Base-by-base conservation (phyloP, 2,888 invertebrate species). In the Tubulanus polymorphus region DNA sequence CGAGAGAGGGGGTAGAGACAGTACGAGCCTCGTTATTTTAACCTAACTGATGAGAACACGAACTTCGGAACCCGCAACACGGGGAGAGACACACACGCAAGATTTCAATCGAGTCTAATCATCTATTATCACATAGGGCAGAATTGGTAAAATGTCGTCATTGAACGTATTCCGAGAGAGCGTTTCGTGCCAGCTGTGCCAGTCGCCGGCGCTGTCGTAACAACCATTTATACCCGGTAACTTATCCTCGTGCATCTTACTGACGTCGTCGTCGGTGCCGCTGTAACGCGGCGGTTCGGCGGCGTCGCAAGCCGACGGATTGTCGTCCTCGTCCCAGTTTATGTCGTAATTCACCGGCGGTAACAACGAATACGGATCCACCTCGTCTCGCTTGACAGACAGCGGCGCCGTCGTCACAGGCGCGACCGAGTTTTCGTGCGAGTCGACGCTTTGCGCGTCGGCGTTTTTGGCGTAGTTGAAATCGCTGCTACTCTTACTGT, bases 101-200 rank as follows among this genome's bases (percentile, higher is more conserved):
- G n/a, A n/a, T n/a, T n/a, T n/a, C n/a, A n/a, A n/a, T n/a, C n/a
- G n/a, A n/a, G n/a, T n/a, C n/a, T n/a, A 71, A 57, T 71, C 93
- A 87, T 94, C 93, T 82, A 93, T 89, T 81, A 93, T 89, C 82
- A 93, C 93, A 83, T 96, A 96, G 83, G 95, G 95, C 86, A 95
- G 85, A 84, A 95, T 91, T 81, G 90, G 86, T 78, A 95, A 86
- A 75, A 85, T 83, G 78, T 90, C 88, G 74, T 88, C 89, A 74
- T 89, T 86, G 71, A 85, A 85, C 60, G 90, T 87, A 73, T 84
- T 83, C 73, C 85, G 82, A 68, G 88, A 86, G 64, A 88, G 85
- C 76, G 90, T 88, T 82, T 93, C 88, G 80, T 93, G 90, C 93
- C 94, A 96, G 82, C 93, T 90, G 66, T 88, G 85, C 84, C 94